phyloP scores from a whole-genome alignment of 2,888 invertebrate genomes.

The Prionchulus punctatus region DNA sequence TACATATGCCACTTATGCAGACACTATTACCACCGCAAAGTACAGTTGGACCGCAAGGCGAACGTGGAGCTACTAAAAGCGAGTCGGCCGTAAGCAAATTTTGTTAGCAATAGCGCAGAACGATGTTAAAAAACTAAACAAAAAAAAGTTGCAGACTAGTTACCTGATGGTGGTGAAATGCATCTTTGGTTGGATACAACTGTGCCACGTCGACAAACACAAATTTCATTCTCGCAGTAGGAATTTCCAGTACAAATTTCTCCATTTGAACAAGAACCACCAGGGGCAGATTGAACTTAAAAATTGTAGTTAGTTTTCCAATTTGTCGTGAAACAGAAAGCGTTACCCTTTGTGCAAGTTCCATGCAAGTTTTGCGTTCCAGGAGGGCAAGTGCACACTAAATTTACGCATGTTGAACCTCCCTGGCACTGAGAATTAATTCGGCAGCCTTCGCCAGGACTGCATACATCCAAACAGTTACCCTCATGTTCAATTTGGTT shows the following conservation, averaged over 20 bases:
- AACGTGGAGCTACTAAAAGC: conserved; percentile 22
- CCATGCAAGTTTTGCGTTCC: conserved; percentile 10
- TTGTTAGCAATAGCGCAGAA: background rate
- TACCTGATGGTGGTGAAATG: background rate
- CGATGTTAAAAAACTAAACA: background rate
- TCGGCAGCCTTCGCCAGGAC: conserved; percentile 22
- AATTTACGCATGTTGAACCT: conserved; percentile 17
- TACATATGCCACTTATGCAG: conserved; percentile 6
- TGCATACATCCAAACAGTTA: conserved; percentile 20
- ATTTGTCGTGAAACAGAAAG: background rate
- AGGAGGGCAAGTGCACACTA: conserved; percentile 16
- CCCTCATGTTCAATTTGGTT: conserved; percentile 26
- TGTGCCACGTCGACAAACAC: background rate
- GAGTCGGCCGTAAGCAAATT: background rate
- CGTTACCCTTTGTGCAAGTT: background rate
- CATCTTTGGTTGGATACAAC: background rate
- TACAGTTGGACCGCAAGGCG: conserved; percentile 19
- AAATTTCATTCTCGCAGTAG: conserved; percentile 1
- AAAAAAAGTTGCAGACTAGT: background rate
- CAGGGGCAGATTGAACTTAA: conserved; percentile 13
- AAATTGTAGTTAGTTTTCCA: background rate
- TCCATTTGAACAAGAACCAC: conserved; percentile 10
- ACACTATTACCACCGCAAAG: conserved; percentile 19
- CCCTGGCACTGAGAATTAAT: conserved; percentile 27
- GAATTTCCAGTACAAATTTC: conserved; percentile 14